Evolutionary conservation across 2,888 invertebrate genomes (phyloP), one percentile per base, ranked within the genome.

Genomic region (Mayetiola destructor): DNA sequence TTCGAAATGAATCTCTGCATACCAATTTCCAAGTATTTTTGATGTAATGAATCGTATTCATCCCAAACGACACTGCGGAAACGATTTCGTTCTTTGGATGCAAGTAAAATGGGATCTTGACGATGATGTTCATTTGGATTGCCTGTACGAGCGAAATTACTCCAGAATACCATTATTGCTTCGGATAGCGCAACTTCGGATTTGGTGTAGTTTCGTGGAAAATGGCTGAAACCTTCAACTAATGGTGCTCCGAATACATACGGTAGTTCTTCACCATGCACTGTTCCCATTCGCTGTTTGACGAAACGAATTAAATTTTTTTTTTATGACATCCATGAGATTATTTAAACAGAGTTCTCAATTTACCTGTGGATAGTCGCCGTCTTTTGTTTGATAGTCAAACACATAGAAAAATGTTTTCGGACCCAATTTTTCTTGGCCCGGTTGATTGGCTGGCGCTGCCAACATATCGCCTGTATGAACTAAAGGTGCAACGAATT

Each of bases 11-110:
- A 32, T 32, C 8, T 32, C 10, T 32, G 10, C 6, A 9, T 73
- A 92, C 92, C 87, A 69, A 92, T 88, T 80, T 90, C 90, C 66
- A 94, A 77, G 74, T 92, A 94, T 70, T 92, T 91, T 69, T 93
- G 92, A 75, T 91, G 90, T 60, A 88, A 83, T 1, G 88, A 85
- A 70, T 92, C 91, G 74, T 93, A 94, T 67, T 88, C 85, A 64
- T 92, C 92, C 95, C 95, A 95, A 56, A 79, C 80, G 64, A 88
- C 80, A 62, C 83, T 85, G 56, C 88, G 80, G 72, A 89, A 88
- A 65, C 88, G 81, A 76, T 85, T 89, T 62, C 85, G 79, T 68
- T 91, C 91, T 66, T 86, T 82, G 56, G 88, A 88, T 53, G 85
- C 84, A 4, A 85, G 84, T 61, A 88, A 75, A 55, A 82, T 76